Conservation (phyloP, 2,113 vertebrate species). For the Tenrec ecaudatus region DNA sequence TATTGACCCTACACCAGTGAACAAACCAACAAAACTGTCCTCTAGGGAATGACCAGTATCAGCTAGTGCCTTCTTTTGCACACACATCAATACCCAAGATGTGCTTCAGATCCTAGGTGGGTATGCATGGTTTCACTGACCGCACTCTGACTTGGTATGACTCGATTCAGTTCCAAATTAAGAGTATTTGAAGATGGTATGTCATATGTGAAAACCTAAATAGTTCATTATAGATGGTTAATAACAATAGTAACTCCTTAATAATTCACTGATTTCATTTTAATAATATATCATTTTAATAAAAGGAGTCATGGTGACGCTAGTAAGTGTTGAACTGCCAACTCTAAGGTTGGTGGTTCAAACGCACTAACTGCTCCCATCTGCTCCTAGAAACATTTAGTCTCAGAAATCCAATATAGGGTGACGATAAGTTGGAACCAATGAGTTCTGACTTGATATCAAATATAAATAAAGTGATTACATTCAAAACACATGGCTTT, state of each 20-base stretch:
- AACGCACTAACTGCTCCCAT: too few relatives aligned
- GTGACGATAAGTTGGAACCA: too few relatives aligned
- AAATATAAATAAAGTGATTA: not conserved
- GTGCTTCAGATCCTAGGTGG: not conserved
- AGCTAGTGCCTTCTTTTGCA: not conserved
- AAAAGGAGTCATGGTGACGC: too few relatives aligned
- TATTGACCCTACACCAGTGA: not conserved
- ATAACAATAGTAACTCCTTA: too few relatives aligned
- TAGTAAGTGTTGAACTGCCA: too few relatives aligned
- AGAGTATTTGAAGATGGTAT: not conserved
- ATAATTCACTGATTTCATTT: too few relatives aligned
- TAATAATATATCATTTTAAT: too few relatives aligned
- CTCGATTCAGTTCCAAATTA: slow-evolving; percentile 13
- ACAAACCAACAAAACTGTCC: not conserved
- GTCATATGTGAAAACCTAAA: not conserved
- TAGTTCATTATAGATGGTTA: too few relatives aligned
- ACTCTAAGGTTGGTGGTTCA: too few relatives aligned
- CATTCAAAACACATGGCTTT: not conserved
- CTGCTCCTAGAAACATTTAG: too few relatives aligned
- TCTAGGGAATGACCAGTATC: not conserved
- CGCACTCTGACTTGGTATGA: not conserved
- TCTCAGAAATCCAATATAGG: too few relatives aligned
- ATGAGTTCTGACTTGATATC: not conserved
- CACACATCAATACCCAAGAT: not conserved
- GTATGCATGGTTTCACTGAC: not conserved